Evolutionary conservation across 1,140 invertebrate genomes (phyloP), one percentile per base, ranked within the genome.

Genomic region (Periplaneta americana): DNA sequence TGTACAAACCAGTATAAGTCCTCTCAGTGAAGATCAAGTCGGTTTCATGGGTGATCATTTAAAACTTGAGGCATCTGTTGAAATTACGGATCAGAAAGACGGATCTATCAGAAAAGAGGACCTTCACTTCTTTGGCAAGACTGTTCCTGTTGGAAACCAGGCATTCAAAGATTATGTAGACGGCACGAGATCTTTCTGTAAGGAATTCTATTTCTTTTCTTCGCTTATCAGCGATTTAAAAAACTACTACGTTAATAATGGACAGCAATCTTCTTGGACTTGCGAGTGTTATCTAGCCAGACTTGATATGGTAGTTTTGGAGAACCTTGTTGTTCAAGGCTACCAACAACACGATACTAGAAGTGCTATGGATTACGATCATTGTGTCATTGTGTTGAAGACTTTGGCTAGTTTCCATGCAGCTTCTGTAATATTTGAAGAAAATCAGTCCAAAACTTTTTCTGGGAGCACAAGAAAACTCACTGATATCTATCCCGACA

Each of bases 391-490:
- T 3, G 87, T 86, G 18, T 84, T 92, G 0, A 87, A 88, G 81
- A 85, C 88, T 0, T 79, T 93, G 75, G 92, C 92, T 2, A 89
- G 85, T 78, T 83, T 92, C 83, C 92, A 93, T 83, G 90, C 91
- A 0, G 88, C 90, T 15, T 91, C 89, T 2, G 86, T 90, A 11
- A 87, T 91, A n/a, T 88, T 87, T 48, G 91, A 93, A 83, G 85
- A 89, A 22, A 85, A 82, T n/a, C 85, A 87, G 75, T 87, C 87
- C 0, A 83, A 83, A 75, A 22, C n/a, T n/a, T n/a, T 28, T 6
- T 9, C 9, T 6, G 36, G n/a, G 9, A 10, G 48, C 5, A 34
- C n/a, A 9, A 6, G 22, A 15, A 82, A 87, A 37, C 79, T 92
- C 0, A 87, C 86, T 11, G 87, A 90, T 76, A 78, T 88, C 0